Percentiles rank a stretch among this genome's conserved stretches.
Evolutionary conservation across 1,140 invertebrate genomes (phyloP).

Genomic region (Bombus pyrosoma): DNA sequence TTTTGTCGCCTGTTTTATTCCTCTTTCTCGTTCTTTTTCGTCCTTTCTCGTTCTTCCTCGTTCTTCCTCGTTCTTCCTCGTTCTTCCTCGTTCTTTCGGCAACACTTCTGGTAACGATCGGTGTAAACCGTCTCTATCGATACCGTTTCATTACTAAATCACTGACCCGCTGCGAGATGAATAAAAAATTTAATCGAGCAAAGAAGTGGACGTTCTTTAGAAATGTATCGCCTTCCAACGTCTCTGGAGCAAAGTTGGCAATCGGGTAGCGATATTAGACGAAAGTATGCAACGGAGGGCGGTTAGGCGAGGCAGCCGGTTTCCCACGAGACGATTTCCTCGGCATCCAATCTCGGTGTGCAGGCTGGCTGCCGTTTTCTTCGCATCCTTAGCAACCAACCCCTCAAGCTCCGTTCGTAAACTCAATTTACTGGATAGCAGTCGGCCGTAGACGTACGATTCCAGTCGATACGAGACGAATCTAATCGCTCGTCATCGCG

Average conservation of each 20-base stretch:
- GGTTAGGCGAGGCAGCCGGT: slow-evolving; percentile 36
- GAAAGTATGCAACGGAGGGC: slow-evolving; percentile 65
- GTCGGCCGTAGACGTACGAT: slow-evolving; percentile 43
- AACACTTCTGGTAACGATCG: too few relatives aligned
- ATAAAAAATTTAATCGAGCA: slow-evolving; percentile 33
- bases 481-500: slow-evolving; percentile 65
- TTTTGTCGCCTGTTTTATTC: too few relatives aligned
- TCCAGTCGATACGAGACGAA: slow-evolving; percentile 57
- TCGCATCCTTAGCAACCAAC: slow-evolving; percentile 48
- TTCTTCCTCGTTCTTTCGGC: too few relatives aligned
- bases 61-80: too few relatives aligned
- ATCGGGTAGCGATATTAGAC: slow-evolving; percentile 58
- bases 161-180: neutral
- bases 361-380: slow-evolving; percentile 54
- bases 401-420: slow-evolving; percentile 54
- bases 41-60: too few relatives aligned
- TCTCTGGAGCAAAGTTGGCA: slow-evolving; percentile 50
- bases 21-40: too few relatives aligned
- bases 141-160: too few relatives aligned
- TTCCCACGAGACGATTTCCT: slow-evolving; percentile 71
- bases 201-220: slow-evolving; percentile 11
- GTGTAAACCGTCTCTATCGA: too few relatives aligned
- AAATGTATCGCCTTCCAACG: slow-evolving; percentile 51
- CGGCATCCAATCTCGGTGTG: slow-evolving; percentile 73
- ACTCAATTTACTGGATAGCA: slow-evolving; percentile 68